phyloP scores from a whole-genome alignment of 2,888 invertebrate species.

The Conistra vaccinii region DNA sequence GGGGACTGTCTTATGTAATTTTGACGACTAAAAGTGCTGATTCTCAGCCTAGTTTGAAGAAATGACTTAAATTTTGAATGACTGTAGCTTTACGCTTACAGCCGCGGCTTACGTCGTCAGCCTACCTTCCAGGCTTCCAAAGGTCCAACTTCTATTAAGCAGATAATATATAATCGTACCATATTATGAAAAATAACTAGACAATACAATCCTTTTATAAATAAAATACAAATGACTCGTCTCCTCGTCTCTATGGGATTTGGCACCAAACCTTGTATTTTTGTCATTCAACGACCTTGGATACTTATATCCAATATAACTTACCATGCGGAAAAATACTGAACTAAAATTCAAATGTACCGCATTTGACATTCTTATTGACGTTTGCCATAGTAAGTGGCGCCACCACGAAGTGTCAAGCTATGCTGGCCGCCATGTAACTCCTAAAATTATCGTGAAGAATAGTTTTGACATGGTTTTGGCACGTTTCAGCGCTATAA shows the following conservation, averaged over 20 bases:
- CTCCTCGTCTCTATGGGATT: conserved; percentile 32
- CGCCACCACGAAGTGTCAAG: conserved; percentile 4
- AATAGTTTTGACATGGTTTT: conserved; percentile 51
- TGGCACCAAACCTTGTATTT: conserved; percentile 56
- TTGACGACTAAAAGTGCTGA: too few relatives aligned
- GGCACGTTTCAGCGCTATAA: conserved; percentile 63
- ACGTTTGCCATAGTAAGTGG: conserved; percentile 4
- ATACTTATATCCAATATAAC: conserved; percentile 2
- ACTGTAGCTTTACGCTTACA: not conserved
- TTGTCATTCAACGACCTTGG: conserved; percentile 62
- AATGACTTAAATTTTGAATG: too few relatives aligned
- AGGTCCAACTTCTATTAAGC: not conserved
- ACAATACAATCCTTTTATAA: conserved; percentile 29
- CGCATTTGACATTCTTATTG: not conserved
- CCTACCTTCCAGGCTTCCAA: not conserved
- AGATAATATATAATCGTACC: not conserved
- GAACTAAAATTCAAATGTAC: not conserved
- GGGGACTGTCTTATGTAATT: too few relatives aligned
- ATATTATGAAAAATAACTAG: conserved; percentile 38
- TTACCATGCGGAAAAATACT: not conserved
- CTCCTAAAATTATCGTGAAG: conserved; percentile 45
- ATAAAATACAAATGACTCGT: conserved; percentile 16
- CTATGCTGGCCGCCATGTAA: conserved; percentile 13
- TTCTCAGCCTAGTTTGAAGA: too few relatives aligned
- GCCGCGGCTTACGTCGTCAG: not conserved